Percentiles rank a stretch among this genome's conserved stretches.
Evolutionary conservation across 2,113 vertebrate species (phyloP).

Genomic region (Nerophis ophidion): DNA sequence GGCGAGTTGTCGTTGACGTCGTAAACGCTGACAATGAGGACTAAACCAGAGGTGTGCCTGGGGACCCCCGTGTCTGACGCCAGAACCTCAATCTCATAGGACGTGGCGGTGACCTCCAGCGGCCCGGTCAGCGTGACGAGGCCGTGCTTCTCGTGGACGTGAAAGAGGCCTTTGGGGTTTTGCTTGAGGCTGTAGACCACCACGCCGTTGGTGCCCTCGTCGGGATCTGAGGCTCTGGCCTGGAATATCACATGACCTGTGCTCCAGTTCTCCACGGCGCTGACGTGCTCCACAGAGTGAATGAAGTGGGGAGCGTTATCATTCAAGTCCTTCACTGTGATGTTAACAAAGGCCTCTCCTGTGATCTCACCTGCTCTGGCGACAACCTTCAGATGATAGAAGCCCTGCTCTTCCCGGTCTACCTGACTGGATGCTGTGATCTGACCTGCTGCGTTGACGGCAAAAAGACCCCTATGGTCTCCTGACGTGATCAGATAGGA

Average conservation of each 20-base stretch:
- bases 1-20: constrained; percentile 95
- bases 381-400: constrained; percentile 90
- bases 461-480: constrained; percentile 86
- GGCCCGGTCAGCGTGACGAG: constrained; percentile 80
- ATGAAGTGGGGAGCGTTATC: constrained; percentile 91
- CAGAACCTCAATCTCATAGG: constrained; percentile 87
- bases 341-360: constrained; percentile 85
- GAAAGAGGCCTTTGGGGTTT: constrained; percentile 85
- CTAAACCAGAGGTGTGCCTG: constrained; percentile 78
- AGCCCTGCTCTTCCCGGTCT: constrained; percentile 89
- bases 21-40: constrained; percentile 87
- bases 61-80: constrained; percentile 90
- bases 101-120: constrained; percentile 82
- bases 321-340: constrained; percentile 94
- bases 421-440: constrained; percentile 82
- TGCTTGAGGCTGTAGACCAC: constrained; percentile 88
- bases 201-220: constrained; percentile 86
- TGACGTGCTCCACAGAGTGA: constrained; percentile 83
- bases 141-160: constrained; percentile 81
- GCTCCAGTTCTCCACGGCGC: constrained; percentile 94
- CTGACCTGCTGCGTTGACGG: constrained; percentile 77
- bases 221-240: constrained; percentile 85
- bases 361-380: constrained; percentile 87
- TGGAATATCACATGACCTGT: constrained; percentile 90
- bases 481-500: constrained; percentile 91